These are phyloP conservation scores for Pedionomus torquatus DNA, from an alignment of 2,113 vertebrate genomes.

Conservation along the genomic window DNA sequence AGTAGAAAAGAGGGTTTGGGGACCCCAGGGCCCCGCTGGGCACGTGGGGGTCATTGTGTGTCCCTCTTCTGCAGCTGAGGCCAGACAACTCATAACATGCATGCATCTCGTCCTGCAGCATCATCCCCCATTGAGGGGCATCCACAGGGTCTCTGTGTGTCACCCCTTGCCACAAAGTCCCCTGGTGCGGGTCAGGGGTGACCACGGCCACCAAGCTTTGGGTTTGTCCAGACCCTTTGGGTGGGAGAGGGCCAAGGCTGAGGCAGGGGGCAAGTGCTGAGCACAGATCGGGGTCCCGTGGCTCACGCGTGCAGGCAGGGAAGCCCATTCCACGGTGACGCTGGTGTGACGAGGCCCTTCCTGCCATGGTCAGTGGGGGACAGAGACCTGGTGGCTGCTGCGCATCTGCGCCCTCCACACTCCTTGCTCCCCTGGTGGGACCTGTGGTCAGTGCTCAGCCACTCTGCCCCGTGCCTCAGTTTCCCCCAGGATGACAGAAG, in stretches of 20 bases:
- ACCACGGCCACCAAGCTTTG: accelerated
- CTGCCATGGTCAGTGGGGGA: neutral
- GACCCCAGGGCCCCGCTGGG: neutral
- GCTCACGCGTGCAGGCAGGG: neutral
- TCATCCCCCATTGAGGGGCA: neutral
- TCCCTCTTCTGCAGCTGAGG: neutral
- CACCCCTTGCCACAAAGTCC: neutral
- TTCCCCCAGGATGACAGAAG: accelerated
- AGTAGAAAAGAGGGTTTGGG: neutral
- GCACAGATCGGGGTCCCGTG: accelerated
- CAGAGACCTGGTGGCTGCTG: accelerated
- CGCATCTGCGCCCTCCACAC: accelerated
- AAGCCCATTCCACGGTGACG: accelerated
- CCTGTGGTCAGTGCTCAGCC: accelerated
- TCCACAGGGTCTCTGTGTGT: neutral
- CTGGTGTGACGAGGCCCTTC: accelerated
- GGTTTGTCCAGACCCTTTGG: accelerated
- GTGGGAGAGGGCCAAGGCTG: accelerated
- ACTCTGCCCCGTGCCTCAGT: neutral
- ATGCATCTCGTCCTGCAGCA: accelerated
- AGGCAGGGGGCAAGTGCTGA: neutral
- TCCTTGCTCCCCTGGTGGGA: too few relatives aligned
- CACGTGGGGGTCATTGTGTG: accelerated
- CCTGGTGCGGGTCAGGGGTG: neutral
- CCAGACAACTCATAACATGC: accelerated